Percentiles rank a stretch among this genome's conserved stretches.
Conservation (phyloP, 2,797 vertebrate genomes). For the Danio choprae region DNA sequence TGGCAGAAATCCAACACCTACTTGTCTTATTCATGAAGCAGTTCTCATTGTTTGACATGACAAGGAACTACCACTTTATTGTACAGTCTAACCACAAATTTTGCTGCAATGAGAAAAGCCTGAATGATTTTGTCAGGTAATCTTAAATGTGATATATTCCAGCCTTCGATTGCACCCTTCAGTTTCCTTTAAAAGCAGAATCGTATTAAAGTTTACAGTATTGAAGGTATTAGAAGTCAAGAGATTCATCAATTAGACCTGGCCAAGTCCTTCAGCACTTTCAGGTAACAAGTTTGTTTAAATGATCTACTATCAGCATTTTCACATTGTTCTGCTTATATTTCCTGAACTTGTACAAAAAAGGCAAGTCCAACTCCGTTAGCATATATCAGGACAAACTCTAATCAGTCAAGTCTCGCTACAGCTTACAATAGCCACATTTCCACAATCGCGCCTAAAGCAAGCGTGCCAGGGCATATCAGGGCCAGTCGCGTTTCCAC, state of each 20-base stretch:
- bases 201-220: background rate
- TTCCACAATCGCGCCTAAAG: too few relatives aligned
- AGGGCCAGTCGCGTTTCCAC: too few relatives aligned
- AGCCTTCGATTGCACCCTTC: background rate
- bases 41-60: background rate
- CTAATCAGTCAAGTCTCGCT: background rate
- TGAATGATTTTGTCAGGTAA: background rate
- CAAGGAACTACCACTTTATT: background rate
- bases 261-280: background rate
- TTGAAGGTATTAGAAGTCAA: background rate
- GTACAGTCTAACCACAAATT: background rate
- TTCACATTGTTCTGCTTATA: background rate
- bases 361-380: background rate
- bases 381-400: background rate
- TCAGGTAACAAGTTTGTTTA: background rate
- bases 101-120: background rate
- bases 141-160: background rate
- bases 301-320: background rate
- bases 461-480: too few relatives aligned
- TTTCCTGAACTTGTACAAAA: background rate
- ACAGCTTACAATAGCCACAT: too few relatives aligned
- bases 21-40: conserved; percentile 6
- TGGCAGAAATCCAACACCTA: conserved; percentile 19
- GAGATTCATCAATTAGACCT: background rate
- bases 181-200: background rate